Evolutionary conservation across 2,888 invertebrate species (phyloP).

Genomic region (Gastrophysa polygoni): DNA sequence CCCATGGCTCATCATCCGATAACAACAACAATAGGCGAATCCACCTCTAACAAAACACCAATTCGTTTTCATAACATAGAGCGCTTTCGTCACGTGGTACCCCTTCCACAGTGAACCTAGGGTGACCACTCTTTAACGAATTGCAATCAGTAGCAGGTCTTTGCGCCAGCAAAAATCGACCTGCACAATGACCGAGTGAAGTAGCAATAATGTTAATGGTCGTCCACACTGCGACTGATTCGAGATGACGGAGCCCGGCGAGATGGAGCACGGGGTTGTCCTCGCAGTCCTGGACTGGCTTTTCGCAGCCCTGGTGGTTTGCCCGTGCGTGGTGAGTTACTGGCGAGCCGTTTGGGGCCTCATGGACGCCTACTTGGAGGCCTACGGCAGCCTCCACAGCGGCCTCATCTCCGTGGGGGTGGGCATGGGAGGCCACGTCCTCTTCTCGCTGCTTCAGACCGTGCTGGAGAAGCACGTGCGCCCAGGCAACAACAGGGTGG

Average conservation of each 20-base stretch:
- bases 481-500: slow-evolving; percentile 71
- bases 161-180: slow-evolving; percentile 18
- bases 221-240: slow-evolving; percentile 52
- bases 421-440: slow-evolving; percentile 72
- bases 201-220: not conserved
- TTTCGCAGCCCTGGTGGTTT: slow-evolving; percentile 74
- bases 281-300: slow-evolving; percentile 73
- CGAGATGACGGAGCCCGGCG: slow-evolving; percentile 27
- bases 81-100: slow-evolving; percentile 29
- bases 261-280: slow-evolving; percentile 46
- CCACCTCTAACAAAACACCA: slow-evolving; percentile 11
- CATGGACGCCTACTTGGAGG: slow-evolving; percentile 74
- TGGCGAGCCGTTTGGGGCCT: slow-evolving; percentile 88
- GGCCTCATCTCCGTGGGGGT: slow-evolving; percentile 71
- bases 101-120: slow-evolving; percentile 28
- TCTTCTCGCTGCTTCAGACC: slow-evolving; percentile 72
- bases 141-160: slow-evolving; percentile 29
- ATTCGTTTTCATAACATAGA: slow-evolving; percentile 5
- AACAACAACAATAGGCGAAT: not conserved
- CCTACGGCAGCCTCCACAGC: slow-evolving; percentile 65
- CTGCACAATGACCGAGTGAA: slow-evolving; percentile 1
- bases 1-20: not conserved
- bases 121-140: slow-evolving; percentile 36
- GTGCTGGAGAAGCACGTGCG: slow-evolving; percentile 65
- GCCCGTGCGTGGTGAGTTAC: slow-evolving; percentile 82